These are phyloP conservation scores for Poeciliopsis presidionis DNA, from an alignment of 2,797 vertebrate species.

Conservation along the genomic window DNA sequence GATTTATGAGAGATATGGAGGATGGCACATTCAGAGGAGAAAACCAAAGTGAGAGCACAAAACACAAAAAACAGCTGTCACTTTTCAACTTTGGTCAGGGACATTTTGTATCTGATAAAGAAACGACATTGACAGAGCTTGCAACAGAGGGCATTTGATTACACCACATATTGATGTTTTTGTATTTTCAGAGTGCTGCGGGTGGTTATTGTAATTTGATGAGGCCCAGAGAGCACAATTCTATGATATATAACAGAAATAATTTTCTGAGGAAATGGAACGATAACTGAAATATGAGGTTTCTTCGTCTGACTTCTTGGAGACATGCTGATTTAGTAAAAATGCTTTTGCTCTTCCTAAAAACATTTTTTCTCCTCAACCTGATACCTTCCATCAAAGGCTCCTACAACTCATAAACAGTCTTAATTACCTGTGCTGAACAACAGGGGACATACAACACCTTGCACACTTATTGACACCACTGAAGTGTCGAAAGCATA, in stretches of 20 bases:
- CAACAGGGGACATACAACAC: not conserved
- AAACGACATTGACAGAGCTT: constrained; percentile 73
- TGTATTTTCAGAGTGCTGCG: constrained; percentile 62
- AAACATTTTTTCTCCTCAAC: constrained; percentile 7
- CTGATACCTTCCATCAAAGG: not conserved
- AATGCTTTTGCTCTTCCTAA: constrained; percentile 6
- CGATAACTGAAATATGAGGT: constrained; percentile 65
- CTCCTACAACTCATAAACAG: constrained; percentile 1
- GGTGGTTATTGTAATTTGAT: constrained; percentile 72
- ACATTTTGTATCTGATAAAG: constrained; percentile 70
- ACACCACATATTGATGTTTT: constrained; percentile 77
- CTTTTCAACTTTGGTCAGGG: constrained; percentile 67
- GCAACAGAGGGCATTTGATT: constrained; percentile 69
- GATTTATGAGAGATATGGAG: constrained; percentile 42
- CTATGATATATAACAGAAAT: constrained; percentile 52
- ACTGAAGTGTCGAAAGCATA: not conserved
- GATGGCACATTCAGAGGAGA: constrained; percentile 24
- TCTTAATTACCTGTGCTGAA: not conserved
- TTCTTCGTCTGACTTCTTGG: constrained; percentile 53
- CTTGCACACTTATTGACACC: not conserved
- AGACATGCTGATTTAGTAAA: constrained; percentile 56
- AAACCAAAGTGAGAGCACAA: constrained; percentile 28
- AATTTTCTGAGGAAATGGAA: constrained; percentile 61
- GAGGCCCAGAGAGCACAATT: constrained; percentile 54
- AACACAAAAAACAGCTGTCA: constrained; percentile 32